A percentile compares a stretch with the other conserved stretches of the same genome.
phyloP scores from a whole-genome alignment of 2,797 vertebrate species.

The Cyclura pinguis region DNA sequence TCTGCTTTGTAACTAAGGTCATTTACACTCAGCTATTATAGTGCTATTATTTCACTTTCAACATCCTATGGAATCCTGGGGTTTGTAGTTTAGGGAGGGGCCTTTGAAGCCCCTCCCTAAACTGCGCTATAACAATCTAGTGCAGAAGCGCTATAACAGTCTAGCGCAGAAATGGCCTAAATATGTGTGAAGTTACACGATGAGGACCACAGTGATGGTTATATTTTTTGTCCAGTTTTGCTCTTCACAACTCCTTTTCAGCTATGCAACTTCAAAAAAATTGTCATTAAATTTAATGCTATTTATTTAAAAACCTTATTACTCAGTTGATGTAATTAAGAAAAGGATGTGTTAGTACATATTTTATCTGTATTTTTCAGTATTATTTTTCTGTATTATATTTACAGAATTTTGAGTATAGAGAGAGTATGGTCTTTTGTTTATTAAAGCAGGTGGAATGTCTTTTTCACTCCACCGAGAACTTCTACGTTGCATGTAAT shows the following conservation, averaged over 20 bases:
- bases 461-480: neutral
- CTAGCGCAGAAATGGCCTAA: too few species aligned
- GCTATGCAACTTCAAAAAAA: neutral
- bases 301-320: neutral
- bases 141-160: too few species aligned
- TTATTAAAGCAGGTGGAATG: conserved; percentile 46
- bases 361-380: conserved; percentile 7
- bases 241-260: neutral
- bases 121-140: too few species aligned
- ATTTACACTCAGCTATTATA: too few species aligned
- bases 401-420: neutral
- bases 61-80: too few species aligned
- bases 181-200: too few species aligned
- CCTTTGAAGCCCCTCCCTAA: too few species aligned
- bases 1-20: too few species aligned
- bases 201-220: too few species aligned
- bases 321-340: neutral
- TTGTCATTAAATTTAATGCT: neutral
- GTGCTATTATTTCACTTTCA: too few species aligned
- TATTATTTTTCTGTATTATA: neutral
- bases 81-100: too few species aligned
- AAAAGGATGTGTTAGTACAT: conserved; percentile 29
- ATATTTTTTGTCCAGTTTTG: neutral
- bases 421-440: conserved; percentile 40
- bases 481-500: conserved; percentile 53